phyloP scores from a whole-genome alignment of 2,797 vertebrate species.

The Bovichtus diacanthus region DNA sequence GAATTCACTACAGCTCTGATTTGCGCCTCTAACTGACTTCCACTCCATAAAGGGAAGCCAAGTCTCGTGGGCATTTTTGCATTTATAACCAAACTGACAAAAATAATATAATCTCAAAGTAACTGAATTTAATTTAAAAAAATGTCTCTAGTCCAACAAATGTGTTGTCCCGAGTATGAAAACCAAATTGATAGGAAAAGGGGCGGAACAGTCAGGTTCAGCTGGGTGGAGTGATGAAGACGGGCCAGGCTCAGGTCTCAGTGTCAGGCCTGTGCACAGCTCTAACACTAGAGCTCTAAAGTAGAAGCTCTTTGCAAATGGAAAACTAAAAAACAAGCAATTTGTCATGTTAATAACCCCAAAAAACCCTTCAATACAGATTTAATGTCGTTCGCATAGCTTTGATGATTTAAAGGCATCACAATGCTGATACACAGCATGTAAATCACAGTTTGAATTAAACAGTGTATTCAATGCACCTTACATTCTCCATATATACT shows the following conservation, averaged over 20 bases:
- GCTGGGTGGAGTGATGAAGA: neutral
- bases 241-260: neutral
- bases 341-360: slow-evolving; percentile 31
- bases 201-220: neutral
- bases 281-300: neutral
- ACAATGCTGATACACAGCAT: slow-evolving; percentile 25
- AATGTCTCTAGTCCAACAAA: too few relatives aligned
- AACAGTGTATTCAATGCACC: slow-evolving; percentile 42
- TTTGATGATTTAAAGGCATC: slow-evolving; percentile 29
- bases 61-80: too few relatives aligned
- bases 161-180: too few relatives aligned
- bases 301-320: neutral
- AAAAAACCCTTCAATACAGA: slow-evolving; percentile 14
- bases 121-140: too few relatives aligned
- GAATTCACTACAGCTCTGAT: neutral
- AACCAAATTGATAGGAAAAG: too few relatives aligned
- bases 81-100: too few relatives aligned
- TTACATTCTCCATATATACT: slow-evolving; percentile 41
- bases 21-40: neutral
- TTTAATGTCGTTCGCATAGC: slow-evolving; percentile 40
- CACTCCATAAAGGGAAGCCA: too few relatives aligned
- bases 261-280: neutral
- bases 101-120: too few relatives aligned
- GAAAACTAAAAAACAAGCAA: slow-evolving; percentile 18
- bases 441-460: slow-evolving; percentile 35